Evolutionary conservation across 2,113 vertebrate genomes (phyloP).

Genomic region (Halichoeres trimaculatus): DNA sequence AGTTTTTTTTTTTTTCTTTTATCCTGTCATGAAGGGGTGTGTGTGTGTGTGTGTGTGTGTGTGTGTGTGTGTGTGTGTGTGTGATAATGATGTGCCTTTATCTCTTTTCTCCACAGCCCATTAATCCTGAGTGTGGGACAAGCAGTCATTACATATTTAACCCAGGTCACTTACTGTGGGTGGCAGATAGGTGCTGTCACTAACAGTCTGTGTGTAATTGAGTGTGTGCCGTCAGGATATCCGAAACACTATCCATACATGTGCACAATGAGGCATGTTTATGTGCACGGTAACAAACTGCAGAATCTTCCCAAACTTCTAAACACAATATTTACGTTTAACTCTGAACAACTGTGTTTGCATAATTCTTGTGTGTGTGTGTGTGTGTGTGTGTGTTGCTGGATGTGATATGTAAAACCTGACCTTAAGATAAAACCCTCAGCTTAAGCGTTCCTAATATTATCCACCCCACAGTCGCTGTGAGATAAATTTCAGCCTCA

Average conservation of each 20-base stretch:
- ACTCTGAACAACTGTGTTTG: slow-evolving; percentile 30
- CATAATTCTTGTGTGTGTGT: slow-evolving; percentile 29
- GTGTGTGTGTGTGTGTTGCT: slow-evolving; percentile 23
- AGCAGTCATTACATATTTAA: slow-evolving; percentile 81
- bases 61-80: slow-evolving; percentile 13
- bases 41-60: slow-evolving; percentile 18
- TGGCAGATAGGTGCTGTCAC: slow-evolving; percentile 75
- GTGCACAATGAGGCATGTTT: background rate
- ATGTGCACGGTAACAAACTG: background rate
- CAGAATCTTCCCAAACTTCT: slow-evolving; percentile 14
- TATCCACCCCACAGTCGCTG: slow-evolving; percentile 43
- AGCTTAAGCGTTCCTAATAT: slow-evolving; percentile 64
- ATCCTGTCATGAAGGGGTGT: background rate
- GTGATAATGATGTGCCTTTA: slow-evolving; percentile 78
- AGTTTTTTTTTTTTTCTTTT: slow-evolving; percentile 45
- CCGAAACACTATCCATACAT: background rate
- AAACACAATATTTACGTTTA: slow-evolving; percentile 4
- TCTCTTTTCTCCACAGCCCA: slow-evolving; percentile 76
- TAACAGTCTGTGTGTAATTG: slow-evolving; percentile 11
- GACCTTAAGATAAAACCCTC: slow-evolving; percentile 75
- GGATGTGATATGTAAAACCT: slow-evolving; percentile 73
- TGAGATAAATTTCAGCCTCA: slow-evolving; percentile 61
- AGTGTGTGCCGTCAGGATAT: background rate
- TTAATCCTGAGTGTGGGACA: slow-evolving; percentile 81
- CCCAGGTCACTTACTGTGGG: slow-evolving; percentile 78